Evolutionary conservation across 1,140 invertebrate genomes (phyloP).

Genomic region (Lethrus apterus): DNA sequence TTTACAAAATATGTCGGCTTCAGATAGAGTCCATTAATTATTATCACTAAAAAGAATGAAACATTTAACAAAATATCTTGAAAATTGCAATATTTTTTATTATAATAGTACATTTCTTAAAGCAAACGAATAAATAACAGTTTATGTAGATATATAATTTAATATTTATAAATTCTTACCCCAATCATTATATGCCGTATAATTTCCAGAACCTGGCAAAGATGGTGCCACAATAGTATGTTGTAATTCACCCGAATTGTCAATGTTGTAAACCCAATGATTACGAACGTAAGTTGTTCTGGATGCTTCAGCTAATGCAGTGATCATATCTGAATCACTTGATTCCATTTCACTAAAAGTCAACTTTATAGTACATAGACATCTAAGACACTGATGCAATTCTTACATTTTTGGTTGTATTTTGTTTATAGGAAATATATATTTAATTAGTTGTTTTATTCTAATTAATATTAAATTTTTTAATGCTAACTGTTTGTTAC

Average conservation of each 20-base stretch:
- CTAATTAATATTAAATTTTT: constrained; percentile 55
- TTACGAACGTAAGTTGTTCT: constrained; percentile 66
- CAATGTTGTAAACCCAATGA: constrained; percentile 60
- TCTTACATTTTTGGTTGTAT: constrained; percentile 49
- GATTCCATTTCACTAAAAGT: constrained; percentile 47
- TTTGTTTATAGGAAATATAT: constrained; percentile 67
- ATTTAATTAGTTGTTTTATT: constrained; percentile 61
- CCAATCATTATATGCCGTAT: constrained; percentile 67
- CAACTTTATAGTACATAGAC: not conserved
- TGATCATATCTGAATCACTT: constrained; percentile 56
- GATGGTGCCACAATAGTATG: constrained; percentile 68
- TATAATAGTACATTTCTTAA: not conserved
- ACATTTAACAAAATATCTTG: no score
- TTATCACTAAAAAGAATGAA: no score
- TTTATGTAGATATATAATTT: no score
- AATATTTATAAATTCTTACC: no score
- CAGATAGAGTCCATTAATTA: no score
- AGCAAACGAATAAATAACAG: constrained; percentile 2
- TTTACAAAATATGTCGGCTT: no score
- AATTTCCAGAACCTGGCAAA: constrained; percentile 69
- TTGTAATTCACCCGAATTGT: constrained; percentile 56
- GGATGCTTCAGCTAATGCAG: constrained; percentile 66
- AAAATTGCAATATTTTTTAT: no score
- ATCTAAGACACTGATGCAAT: not conserved
- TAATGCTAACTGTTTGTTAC: constrained; percentile 48